Percentiles rank a stretch among this genome's conserved stretches.
phyloP scores from a whole-genome alignment of 2,797 vertebrate genomes.

The Varecia variegata region DNA sequence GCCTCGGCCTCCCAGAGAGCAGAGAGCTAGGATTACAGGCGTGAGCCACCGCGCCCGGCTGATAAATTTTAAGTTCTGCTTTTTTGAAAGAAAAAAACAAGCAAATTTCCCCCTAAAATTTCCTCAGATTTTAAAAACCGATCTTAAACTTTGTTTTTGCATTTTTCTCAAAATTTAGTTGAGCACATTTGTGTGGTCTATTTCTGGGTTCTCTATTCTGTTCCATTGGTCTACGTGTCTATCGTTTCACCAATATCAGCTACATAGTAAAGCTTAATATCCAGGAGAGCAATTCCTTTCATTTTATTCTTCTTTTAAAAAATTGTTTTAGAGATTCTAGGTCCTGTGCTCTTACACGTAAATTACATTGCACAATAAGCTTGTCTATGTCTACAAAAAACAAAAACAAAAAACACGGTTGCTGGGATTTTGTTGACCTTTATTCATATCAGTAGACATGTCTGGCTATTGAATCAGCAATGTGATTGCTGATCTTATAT shows the following conservation, averaged over 20 bases:
- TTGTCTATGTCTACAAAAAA: neutral
- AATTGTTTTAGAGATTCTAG: neutral
- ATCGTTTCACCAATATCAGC: neutral
- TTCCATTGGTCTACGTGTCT: neutral
- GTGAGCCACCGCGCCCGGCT: too few relatives aligned
- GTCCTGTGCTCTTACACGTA: neutral
- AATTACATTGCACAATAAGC: neutral
- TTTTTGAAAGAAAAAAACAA: neutral
- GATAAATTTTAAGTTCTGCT: neutral
- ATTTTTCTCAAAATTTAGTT: neutral
- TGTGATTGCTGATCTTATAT: neutral
- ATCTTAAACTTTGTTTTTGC: neutral
- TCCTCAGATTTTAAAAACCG: neutral
- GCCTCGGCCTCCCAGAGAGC: too few relatives aligned
- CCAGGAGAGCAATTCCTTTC: neutral
- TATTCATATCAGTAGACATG: neutral
- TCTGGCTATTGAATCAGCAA: neutral
- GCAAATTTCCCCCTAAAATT: neutral
- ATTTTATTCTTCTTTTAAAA: conserved; percentile 18
- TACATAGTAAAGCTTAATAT: neutral
- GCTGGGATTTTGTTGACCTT: neutral
- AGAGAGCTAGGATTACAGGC: too few relatives aligned
- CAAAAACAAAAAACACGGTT: neutral
- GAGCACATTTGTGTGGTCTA: neutral
- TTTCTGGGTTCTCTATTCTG: neutral